Conservation (phyloP, 2,113 vertebrate species). For the Stictonetta naevosa region DNA sequence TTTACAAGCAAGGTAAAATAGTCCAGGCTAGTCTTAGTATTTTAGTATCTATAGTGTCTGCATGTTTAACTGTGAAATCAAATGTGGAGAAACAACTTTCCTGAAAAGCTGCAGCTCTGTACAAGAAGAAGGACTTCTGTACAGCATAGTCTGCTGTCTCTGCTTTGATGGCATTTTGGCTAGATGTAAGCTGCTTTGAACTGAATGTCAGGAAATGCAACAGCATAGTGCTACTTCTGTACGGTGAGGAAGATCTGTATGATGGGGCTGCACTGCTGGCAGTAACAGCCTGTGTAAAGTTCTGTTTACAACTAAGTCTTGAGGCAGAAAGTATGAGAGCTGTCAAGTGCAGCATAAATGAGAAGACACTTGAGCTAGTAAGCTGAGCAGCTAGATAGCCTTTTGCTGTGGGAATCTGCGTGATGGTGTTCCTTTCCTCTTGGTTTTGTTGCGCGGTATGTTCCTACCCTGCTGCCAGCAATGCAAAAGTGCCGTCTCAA, state of each 20-base stretch:
- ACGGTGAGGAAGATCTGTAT: not conserved
- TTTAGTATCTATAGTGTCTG: not conserved
- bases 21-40: not conserved
- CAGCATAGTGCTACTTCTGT: not conserved
- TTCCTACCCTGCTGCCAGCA: fast-evolving
- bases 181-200: not conserved
- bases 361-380: not conserved
- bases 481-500: not conserved
- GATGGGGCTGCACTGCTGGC: not conserved
- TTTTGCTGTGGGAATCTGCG: not conserved
- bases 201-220: not conserved
- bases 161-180: not conserved
- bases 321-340: not conserved
- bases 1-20: not conserved
- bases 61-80: not conserved
- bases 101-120: not conserved
- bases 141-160: fast-evolving
- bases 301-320: not conserved
- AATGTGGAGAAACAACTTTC: not conserved
- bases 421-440: not conserved
- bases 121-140: not conserved
- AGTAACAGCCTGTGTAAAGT: not conserved
- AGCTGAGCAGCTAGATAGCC: not conserved
- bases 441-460: not conserved
- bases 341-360: not conserved